Evolutionary conservation across 2,888 invertebrate genomes (phyloP), one percentile per base, ranked within the genome.

Genomic region (Baronia brevicornis): DNA sequence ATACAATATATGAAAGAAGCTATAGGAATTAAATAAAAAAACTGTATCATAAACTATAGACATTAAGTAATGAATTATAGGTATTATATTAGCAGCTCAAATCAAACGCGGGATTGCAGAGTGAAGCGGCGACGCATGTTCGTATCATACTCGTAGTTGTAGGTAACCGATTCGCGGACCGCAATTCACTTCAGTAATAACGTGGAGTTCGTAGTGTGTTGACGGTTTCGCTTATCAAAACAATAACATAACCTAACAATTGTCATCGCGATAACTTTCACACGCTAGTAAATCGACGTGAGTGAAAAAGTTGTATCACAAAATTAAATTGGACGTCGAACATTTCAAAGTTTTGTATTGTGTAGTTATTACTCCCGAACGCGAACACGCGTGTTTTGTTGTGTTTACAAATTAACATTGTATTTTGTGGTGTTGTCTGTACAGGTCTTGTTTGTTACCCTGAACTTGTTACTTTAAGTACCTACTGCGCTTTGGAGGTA

Each of bases 211-310:
- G 59, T 33, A 22, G 33, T 2, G 63, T 38, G 46, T 52, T 9
- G 60, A 63, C 72, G 73, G 38, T 44, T 44, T 35, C 31, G 43
- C 43, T 41, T 41, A 49, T 53, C 55, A 56, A 20, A 62, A 69
- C 63, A 63, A 67, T 58, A 77, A 75, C 68, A 74, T 75, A 78
- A 75, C 74, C 74, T 75, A 49, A 46, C 44, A 48, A 53, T 35
- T 46, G 48, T 56, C 58, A 54, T 60, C 56, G 60, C 45, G 48
- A 42, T 57, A 69, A 73, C 68, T 73, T 74, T 72, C 60, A 61
- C 60, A 60, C 20, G 35, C 8, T 33, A 36, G 14, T 32, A 43
- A n/a, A 7, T 33, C 15, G 9, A 28, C 35, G 33, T 28, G 27
- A 33, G 37, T 39, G 33, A 27, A 19, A 34, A 33, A 30, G 24